Evolutionary conservation across 2,797 vertebrate genomes (phyloP).

Genomic region (Lagodon rhomboides): DNA sequence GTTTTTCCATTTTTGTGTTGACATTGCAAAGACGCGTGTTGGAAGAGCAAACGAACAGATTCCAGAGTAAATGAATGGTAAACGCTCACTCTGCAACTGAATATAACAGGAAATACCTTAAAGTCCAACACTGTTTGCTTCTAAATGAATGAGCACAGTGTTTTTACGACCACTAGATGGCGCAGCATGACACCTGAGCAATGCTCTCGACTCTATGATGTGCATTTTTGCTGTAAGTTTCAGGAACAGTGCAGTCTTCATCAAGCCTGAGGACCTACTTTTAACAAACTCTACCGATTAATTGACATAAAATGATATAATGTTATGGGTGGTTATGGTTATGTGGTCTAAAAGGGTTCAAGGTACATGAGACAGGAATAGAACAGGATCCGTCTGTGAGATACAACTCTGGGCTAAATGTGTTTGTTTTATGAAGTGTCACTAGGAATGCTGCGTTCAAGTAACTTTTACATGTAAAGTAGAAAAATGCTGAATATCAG

Average conservation of each 20-base stretch:
- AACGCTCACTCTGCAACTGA: not conserved
- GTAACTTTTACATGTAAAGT: not conserved
- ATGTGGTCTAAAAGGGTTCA: not conserved
- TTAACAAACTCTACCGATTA: not conserved
- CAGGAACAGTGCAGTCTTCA: not conserved
- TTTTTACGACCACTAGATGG: constrained; percentile 8
- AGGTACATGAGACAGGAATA: not conserved
- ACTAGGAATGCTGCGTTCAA: not conserved
- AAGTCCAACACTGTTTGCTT: not conserved
- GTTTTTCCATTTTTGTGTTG: not conserved
- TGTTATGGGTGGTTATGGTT: not conserved
- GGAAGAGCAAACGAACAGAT: not conserved
- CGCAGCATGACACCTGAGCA: not conserved
- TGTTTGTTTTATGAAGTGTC: not conserved
- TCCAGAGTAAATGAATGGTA: not conserved
- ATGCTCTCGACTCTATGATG: accelerated
- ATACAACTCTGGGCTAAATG: not conserved
- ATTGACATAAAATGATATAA: not conserved
- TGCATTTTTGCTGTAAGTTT: not conserved
- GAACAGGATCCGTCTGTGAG: not conserved
- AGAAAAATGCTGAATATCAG: no score
- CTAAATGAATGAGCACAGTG: not conserved
- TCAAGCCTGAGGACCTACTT: not conserved
- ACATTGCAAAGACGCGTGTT: not conserved
- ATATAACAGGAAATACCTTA: not conserved